Percentiles rank a stretch among this genome's conserved stretches.
phyloP scores from a whole-genome alignment of 1,140 invertebrate genomes.

The Lucilia sericata region DNA sequence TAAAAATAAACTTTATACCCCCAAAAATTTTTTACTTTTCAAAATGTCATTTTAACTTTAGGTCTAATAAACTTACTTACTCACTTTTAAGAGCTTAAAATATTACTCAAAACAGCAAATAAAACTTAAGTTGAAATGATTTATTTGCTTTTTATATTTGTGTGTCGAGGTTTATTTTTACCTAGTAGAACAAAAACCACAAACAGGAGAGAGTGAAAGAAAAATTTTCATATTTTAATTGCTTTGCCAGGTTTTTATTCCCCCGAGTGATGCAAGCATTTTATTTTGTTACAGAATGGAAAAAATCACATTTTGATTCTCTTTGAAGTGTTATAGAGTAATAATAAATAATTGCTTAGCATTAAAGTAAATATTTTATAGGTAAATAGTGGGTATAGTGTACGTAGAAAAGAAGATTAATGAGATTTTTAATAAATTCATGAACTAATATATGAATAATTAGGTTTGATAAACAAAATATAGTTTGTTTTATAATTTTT shows the following conservation, averaged over 20 bases:
- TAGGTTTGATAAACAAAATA: background rate
- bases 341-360: constrained; percentile 27
- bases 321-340: constrained; percentile 10
- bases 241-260: background rate
- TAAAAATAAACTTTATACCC: background rate
- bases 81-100: background rate
- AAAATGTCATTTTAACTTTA: background rate
- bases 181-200: background rate
- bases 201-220: background rate
- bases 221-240: constrained; percentile 7
- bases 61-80: background rate
- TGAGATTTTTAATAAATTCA: background rate
- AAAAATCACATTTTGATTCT: background rate
- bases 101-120: background rate
- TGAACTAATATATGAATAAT: background rate
- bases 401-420: background rate
- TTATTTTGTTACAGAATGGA: background rate
- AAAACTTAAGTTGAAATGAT: constrained; percentile 4
- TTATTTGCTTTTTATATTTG: background rate
- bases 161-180: background rate
- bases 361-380: background rate
- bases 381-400: background rate
- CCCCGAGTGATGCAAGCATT: background rate
- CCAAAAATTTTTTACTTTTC: background rate
- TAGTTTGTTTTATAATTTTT: background rate